Percentiles rank a stretch among this genome's conserved stretches.
Evolutionary conservation across 2,113 vertebrate genomes (phyloP).

Genomic region (Pseudorasbora parva): DNA sequence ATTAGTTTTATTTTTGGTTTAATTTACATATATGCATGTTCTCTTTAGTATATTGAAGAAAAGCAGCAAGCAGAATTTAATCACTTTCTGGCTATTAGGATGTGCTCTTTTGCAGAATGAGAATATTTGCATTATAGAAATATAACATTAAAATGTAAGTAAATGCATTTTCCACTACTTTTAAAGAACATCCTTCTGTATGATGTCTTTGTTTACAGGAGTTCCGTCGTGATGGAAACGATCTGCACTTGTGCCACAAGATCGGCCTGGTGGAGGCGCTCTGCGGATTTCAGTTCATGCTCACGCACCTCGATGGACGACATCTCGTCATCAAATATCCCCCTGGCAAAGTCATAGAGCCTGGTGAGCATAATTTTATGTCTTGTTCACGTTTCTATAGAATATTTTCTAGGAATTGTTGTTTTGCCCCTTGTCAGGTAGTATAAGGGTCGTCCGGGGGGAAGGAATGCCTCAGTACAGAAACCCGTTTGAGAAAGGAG

Average conservation of each 20-base stretch:
- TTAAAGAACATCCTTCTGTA: not conserved
- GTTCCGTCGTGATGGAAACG: slow-evolving; percentile 86
- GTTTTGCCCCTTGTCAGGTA: slow-evolving; percentile 75
- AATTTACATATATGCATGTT: no score
- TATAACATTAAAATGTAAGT: not conserved
- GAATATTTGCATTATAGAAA: not conserved
- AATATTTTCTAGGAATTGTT: slow-evolving; percentile 30
- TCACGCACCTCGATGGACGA: slow-evolving; percentile 92
- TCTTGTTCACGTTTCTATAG: not conserved
- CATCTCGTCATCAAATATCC: slow-evolving; percentile 97
- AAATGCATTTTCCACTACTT: not conserved
- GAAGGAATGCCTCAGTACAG: slow-evolving; percentile 99
- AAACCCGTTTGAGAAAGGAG: slow-evolving; percentile 98
- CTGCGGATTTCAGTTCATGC: slow-evolving; percentile 95
- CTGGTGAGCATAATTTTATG: slow-evolving; percentile 77
- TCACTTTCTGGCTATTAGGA: not conserved
- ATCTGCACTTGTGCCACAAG: slow-evolving; percentile 94
- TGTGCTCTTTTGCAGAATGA: not conserved
- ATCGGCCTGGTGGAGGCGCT: slow-evolving; percentile 97
- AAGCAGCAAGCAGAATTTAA: not conserved
- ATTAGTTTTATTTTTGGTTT: no score
- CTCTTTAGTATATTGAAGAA: not conserved
- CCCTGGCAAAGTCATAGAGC: slow-evolving; percentile 96
- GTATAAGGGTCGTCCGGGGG: slow-evolving; percentile 88
- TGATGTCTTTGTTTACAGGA: slow-evolving; percentile 59